These are phyloP conservation scores for Cheirogaleus major DNA, from an alignment of 2,797 vertebrate species.

Conservation along the genomic window DNA sequence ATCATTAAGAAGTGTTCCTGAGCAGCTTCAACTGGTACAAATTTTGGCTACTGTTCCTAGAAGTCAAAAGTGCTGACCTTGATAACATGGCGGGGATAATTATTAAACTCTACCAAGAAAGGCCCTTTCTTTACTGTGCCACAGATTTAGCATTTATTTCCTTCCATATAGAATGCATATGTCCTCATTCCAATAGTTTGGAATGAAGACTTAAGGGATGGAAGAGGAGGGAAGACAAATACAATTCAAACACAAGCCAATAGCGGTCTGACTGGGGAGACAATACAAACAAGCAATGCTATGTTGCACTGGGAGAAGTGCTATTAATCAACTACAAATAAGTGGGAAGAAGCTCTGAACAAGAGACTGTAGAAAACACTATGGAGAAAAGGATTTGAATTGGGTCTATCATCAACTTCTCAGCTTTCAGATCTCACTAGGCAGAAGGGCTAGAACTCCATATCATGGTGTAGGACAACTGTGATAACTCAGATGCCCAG, in stretches of 20 bases:
- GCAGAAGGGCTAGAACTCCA: background rate
- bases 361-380: background rate
- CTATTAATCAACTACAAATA: background rate
- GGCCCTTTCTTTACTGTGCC: background rate
- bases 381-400: background rate
- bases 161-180: background rate
- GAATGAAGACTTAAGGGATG: background rate
- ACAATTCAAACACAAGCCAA: background rate
- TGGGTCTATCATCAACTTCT: background rate
- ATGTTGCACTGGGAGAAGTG: background rate
- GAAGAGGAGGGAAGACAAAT: background rate
- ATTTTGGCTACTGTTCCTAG: background rate
- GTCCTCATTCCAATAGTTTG: background rate
- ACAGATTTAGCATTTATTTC: constrained; percentile 1
- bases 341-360: background rate
- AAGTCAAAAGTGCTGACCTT: background rate
- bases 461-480: background rate
- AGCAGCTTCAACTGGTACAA: background rate
- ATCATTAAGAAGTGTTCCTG: background rate
- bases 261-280: background rate
- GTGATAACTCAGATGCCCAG: background rate
- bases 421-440: background rate
- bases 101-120: background rate
- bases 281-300: background rate
- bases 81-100: background rate